These are phyloP conservation scores for Ceratitis capitata DNA, from an alignment of 1,140 invertebrate species.

Conservation along the genomic window DNA sequence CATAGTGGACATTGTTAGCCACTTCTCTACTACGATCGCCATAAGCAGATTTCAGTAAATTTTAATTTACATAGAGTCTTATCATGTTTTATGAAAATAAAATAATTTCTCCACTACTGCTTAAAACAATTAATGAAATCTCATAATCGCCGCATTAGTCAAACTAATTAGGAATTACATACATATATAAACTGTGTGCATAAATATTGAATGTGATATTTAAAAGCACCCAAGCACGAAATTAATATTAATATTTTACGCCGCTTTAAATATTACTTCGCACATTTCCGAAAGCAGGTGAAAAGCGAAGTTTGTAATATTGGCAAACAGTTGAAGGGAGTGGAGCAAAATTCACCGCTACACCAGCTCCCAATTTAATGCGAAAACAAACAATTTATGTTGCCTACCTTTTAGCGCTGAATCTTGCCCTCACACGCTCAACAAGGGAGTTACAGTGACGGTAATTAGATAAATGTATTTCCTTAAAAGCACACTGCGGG, in stretches of 20 bases:
- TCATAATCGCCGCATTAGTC: not conserved
- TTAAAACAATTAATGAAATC: not conserved
- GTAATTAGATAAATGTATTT: constrained; percentile 26
- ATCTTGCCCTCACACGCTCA: not conserved
- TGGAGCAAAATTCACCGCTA: not conserved
- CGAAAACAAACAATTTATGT: not conserved
- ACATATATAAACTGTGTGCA: not conserved
- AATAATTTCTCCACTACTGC: too few relatives aligned
- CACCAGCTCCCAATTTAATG: not conserved
- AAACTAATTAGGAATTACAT: constrained; percentile 4
- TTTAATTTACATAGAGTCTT: too few relatives aligned
- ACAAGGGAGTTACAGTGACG: not conserved
- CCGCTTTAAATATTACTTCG: not conserved
- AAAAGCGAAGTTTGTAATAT: too few relatives aligned
- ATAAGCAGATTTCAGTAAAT: too few relatives aligned
- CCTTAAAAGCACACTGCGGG: not conserved
- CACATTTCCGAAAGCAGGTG: not conserved
- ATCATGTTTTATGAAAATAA: too few relatives aligned
- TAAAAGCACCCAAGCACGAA: not conserved
- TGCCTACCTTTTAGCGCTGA: not conserved
- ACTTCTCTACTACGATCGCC: too few relatives aligned
- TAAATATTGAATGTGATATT: too few relatives aligned
- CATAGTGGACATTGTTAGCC: too few relatives aligned
- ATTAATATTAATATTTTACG: constrained; percentile 13
- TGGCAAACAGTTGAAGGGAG: not conserved